Conservation (phyloP, 2,113 vertebrate species). For the Noturus placidus region DNA sequence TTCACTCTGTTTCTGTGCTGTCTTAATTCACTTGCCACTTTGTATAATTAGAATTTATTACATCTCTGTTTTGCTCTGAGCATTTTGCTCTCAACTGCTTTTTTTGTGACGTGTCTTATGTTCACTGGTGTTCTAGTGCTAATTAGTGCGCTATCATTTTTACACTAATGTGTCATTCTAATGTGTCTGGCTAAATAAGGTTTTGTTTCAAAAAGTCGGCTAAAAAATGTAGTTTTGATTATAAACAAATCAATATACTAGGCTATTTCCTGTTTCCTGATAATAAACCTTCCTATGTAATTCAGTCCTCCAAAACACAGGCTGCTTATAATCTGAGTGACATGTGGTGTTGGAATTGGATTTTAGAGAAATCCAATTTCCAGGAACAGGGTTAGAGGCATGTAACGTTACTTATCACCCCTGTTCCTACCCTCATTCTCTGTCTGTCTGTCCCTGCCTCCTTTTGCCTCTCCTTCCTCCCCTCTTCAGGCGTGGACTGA, state of each 20-base stretch:
- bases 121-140: not conserved
- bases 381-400: not conserved
- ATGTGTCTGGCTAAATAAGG: not conserved
- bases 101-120: not conserved
- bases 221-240: not conserved
- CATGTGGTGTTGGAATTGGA: not conserved
- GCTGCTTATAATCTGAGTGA: not conserved
- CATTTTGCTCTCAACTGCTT: not conserved
- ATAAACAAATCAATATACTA: not conserved
- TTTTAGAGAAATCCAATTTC: not conserved
- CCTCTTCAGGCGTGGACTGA: conserved; percentile 81
- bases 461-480: not conserved
- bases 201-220: not conserved
- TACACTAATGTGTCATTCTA: not conserved
- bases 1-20: conserved; percentile 6
- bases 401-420: not conserved
- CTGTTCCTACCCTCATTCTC: not conserved
- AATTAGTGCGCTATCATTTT: not conserved
- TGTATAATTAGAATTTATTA: conserved; percentile 56
- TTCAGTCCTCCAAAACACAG: not conserved
- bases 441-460: not conserved
- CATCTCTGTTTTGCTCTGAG: conserved; percentile 37
- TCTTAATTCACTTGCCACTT: conserved; percentile 63
- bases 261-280: not conserved
- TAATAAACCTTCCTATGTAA: not conserved